Base-by-base conservation (phyloP, 2,113 vertebrate species). In the Pogona vitticeps region DNA sequence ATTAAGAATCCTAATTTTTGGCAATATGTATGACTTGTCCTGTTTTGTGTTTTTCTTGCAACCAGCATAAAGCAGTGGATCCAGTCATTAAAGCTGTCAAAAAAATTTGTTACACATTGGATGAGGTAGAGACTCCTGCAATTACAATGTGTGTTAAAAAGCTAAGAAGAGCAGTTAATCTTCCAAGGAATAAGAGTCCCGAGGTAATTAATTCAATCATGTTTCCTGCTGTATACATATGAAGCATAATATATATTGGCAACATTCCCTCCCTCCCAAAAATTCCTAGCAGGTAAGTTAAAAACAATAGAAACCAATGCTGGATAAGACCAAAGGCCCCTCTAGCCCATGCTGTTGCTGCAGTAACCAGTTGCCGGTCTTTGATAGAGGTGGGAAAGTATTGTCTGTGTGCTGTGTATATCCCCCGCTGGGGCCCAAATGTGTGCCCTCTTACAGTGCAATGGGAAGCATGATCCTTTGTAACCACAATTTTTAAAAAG, bases 81-180 rank as follows among this genome's bases (percentile, higher is more conserved):
- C 96, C 97, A 61, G 91, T 99, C 90, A 97, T 98, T 92, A 98
- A 98, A 96, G 97, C 96, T 38, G 97, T 98, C 92, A 98, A 98
- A 95, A 98, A 97, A 95, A 96, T 99, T 70, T 99, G 98, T 93
- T 97, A 95, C 85, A 95, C 97, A n/a, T 91, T 98, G 94, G 98
- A 98, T 83, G 97, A 98, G 77, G 98, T 99, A 88, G 98, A 99
- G 95, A 99, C 98, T 18, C 96, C 96, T 7, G 95, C 97, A 84
- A 92, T 99, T 79, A 98, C 97, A 0, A 97, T 98, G 84, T 96
- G 97, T 0, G 90, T 99, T 73, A 99, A 98, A 95, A 98, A 95
- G 91, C 96, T 99, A 42, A 97, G 96, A 85, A 98, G 98, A 92
- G 96, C 96, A 6, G 96, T 97, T 88, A 99, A 98, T 89, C 96